Percentiles rank a stretch among this genome's conserved stretches.
Conservation (phyloP, 2,797 vertebrate genomes). For the Sebastes hubbsi region DNA sequence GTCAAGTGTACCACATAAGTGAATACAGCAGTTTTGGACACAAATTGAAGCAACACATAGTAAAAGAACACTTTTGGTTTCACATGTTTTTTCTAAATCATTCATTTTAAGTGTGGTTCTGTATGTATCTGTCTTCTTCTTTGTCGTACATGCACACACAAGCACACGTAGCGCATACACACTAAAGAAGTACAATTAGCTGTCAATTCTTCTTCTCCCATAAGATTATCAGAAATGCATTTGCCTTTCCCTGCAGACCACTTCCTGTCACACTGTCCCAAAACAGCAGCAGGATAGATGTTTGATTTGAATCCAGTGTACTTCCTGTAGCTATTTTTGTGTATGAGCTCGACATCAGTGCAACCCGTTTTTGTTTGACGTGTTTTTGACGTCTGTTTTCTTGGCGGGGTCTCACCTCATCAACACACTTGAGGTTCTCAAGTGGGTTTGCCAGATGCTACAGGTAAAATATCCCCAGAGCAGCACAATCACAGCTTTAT, state of each 20-base stretch:
- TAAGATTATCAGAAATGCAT: neutral
- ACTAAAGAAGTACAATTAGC: neutral
- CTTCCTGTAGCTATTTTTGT: neutral
- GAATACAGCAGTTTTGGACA: neutral
- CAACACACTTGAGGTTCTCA: neutral
- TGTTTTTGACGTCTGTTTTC: neutral
- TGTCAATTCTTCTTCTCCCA: conserved; percentile 19
- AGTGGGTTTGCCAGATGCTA: conserved; percentile 6
- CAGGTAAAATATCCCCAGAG: neutral
- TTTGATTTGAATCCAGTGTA: neutral
- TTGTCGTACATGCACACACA: neutral
- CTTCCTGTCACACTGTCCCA: conserved; percentile 8
- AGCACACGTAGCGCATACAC: neutral
- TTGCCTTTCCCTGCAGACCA: conserved; percentile 6
- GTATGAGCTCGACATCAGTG: neutral
- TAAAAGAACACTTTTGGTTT: neutral
- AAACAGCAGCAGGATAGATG: neutral
- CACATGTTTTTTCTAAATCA: neutral
- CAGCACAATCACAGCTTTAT: conserved; percentile 3
- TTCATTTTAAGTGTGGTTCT: neutral
- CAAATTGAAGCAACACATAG: neutral
- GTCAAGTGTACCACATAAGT: neutral
- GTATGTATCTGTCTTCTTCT: neutral
- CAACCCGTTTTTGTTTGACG: neutral
- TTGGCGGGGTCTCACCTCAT: conserved; percentile 25